Evolutionary conservation across 2,797 vertebrate species (phyloP), one percentile per base, ranked within the genome.

Genomic region (Gallinago nigripennis): DNA sequence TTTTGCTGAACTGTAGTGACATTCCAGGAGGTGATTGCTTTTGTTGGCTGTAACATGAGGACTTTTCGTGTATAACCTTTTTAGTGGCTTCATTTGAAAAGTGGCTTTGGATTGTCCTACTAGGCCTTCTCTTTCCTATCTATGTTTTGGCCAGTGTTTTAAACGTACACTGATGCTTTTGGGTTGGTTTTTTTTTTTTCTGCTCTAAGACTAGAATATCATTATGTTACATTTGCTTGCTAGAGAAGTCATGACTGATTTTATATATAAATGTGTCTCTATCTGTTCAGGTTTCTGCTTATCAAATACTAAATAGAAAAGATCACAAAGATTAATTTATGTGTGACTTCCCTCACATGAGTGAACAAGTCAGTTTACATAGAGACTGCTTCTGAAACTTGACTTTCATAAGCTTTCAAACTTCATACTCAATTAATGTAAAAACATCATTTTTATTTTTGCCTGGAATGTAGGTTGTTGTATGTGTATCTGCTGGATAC

Each of bases 401-500:
- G 18, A 15, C 25, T 86, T 69, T 43, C 9, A 4, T 68, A 82
- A 64, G 21, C 28, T 53, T 81, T 92, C 27, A 24, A 1, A 63
- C 28, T 89, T 86, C 21, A 35, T 64, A 11, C 30, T 63, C 20
- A n/a, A 3, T 77, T 70, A 37, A 28, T 78, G 19, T 79, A 9
- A 64, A 65, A 73, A 6, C 2, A 11, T 70, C 3, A 8, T 56
- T 33, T 91, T 68, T 93, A 15, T 75, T 92, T 90, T 90, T 95
- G 31, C 37, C 4, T 94, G 23, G 81, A 9, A 16, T 48, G 7
- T 51, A 98, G 98, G 98, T 98, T 11, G 98, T 98, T 79, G 98
- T 98, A 11, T 98, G 98, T 91, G 98, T 98, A 8, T 98, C 98
- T 2, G 98, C 98, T 81, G 98, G 98, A 58, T 98, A 98, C 85